Percentiles rank a stretch among this genome's conserved stretches.
Evolutionary conservation across 1,140 invertebrate genomes (phyloP).

Genomic region (Diorhabda carinulata): DNA sequence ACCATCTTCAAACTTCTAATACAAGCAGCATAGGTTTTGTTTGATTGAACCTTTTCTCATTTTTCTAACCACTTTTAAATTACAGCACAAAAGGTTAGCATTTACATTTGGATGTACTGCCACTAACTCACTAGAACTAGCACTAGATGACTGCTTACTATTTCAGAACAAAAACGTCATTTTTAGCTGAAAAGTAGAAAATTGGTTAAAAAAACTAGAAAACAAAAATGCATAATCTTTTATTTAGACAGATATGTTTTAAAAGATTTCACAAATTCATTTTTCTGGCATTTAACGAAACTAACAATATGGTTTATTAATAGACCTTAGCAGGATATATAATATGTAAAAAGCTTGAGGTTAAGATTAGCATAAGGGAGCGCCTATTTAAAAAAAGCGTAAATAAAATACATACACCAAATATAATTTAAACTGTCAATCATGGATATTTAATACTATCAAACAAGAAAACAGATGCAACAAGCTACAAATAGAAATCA

Average conservation of each 20-base stretch:
- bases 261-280: not conserved
- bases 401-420: not conserved
- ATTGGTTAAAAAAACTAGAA: no score
- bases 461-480: not conserved
- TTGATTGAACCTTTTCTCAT: no score
- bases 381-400: not conserved
- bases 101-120: no score
- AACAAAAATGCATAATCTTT: not conserved
- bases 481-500: not conserved
- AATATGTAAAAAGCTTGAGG: not conserved
- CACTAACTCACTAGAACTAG: no score
- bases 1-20: no score
- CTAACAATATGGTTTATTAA: conserved; percentile 3
- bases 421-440: not conserved
- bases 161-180: no score
- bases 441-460: not conserved
- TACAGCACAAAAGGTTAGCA: no score
- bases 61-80: no score
- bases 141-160: no score
- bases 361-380: not conserved
- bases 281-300: not conserved
- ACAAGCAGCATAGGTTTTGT: no score
- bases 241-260: conserved; percentile 1
- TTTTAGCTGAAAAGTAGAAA: no score
- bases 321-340: not conserved